Conservation (phyloP, 2,113 vertebrate species). For the Oreamnos americanus region DNA sequence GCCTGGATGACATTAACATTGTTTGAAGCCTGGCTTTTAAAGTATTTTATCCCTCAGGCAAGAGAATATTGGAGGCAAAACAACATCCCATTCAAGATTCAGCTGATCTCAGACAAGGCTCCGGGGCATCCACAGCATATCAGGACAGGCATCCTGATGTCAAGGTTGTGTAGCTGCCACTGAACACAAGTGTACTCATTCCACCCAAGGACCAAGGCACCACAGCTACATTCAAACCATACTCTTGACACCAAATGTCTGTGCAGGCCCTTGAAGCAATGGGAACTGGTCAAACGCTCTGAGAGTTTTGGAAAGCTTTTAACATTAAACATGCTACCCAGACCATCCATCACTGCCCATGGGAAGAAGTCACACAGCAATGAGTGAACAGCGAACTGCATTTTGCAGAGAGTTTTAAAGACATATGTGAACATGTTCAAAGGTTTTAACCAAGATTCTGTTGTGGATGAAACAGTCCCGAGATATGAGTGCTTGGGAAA, state of each 20-base stretch:
- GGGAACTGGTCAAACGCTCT: not conserved
- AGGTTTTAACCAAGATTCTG: not conserved
- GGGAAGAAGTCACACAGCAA: not conserved
- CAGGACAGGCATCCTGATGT: not conserved
- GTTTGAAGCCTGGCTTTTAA: not conserved
- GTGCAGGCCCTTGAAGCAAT: not conserved
- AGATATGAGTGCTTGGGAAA: not conserved
- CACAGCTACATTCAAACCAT: not conserved
- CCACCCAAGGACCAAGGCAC: not conserved
- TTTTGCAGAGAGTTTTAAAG: not conserved
- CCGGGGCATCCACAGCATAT: not conserved
- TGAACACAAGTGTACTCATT: not conserved
- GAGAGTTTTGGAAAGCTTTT: not conserved
- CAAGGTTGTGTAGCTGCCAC: not conserved
- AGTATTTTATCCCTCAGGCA: not conserved
- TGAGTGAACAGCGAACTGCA: not conserved
- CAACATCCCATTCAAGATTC: not conserved
- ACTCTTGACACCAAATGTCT: too few relatives aligned
- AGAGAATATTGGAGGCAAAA: not conserved
- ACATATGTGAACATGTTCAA: not conserved
- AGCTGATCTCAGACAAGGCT: not conserved
- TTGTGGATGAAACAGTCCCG: not conserved
- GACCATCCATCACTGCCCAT: not conserved
- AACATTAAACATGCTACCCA: not conserved
- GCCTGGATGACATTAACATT: not conserved